Evolutionary conservation across 2,888 invertebrate genomes (phyloP).

Genomic region (Matsumyia berberina): DNA sequence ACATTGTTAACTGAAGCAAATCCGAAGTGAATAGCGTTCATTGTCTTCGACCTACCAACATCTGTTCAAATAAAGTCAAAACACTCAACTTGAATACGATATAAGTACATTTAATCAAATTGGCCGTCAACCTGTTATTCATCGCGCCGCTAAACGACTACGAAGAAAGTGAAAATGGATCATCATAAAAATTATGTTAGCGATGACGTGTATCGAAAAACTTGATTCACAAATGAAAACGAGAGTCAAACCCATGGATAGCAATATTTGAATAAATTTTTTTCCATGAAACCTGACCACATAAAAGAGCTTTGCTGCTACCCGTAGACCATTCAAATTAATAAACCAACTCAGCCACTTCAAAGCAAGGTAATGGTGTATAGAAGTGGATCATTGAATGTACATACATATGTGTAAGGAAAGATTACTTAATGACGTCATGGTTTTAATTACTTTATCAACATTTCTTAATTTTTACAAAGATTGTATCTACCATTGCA

Average conservation of each 20-base stretch:
- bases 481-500: not conserved
- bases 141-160: conserved; percentile 20
- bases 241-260: conserved; percentile 41
- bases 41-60: conserved; percentile 1
- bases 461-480: not conserved
- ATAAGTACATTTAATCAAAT: conserved; percentile 30
- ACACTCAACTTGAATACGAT: conserved; percentile 5
- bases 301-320: not conserved
- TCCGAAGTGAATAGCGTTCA: conserved; percentile 14
- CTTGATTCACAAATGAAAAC: conserved; percentile 59
- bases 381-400: conserved; percentile 18
- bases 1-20: conserved; percentile 7
- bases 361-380: conserved; percentile 17
- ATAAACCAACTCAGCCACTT: conserved; percentile 27
- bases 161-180: conserved; percentile 62
- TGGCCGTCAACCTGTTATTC: conserved; percentile 36
- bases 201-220: conserved; percentile 57
- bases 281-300: conserved; percentile 1
- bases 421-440: conserved; percentile 12
- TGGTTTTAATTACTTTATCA: not conserved
- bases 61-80: conserved; percentile 26
- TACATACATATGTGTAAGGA: not conserved
- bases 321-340: conserved; percentile 3
- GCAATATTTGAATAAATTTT: conserved; percentile 12
- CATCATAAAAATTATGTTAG: conserved; percentile 21